Evolutionary conservation across 2,888 invertebrate genomes (phyloP), one percentile per base, ranked within the genome.

Genomic region (Neoaliturus tenellus): DNA sequence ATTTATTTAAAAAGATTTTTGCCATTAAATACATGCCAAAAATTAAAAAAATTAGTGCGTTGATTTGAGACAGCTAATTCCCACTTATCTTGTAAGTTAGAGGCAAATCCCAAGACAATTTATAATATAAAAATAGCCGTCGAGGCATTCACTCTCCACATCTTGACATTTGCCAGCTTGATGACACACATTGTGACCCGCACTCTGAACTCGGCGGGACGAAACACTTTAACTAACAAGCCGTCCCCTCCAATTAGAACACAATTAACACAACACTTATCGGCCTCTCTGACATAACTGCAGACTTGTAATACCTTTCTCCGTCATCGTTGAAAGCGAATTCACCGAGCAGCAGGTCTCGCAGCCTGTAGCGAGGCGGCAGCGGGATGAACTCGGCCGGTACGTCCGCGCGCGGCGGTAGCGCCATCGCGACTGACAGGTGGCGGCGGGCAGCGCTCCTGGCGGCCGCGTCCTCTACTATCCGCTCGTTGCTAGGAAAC

Each of bases 321-420:
- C 95, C 95, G 88, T 95, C 95, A 89, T 95, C 95, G 89, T 94
- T 94, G 90, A 95, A 94, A 20, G 94, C 94, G 89, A 94, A 95
- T 90, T 96, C 96, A 69, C 96, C 96, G 88, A 95, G 92, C 88
- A 96, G 93, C 87, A 96, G 92, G 90, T 96, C 96, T 86, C 96
- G 92, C 88, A 96, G 93, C 81, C 96, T 93, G 91, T 96, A 96
- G 86, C 96, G 91, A 33, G 87, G 87, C 3, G 87, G 87, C 14
- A 86, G 78, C 33, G 84, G 85, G 23, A 84, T 84, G 81, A 84
- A 83, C 69, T 86, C 86, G 86, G 83, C 78, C 31, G 84, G 82
- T 17, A 85, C 62, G 48, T 86, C 87, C 55, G 85, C 86, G 33
- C 85, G 82, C 20, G 85, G 84, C 39, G 85, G 84, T 14, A 85